Base-by-base conservation (phyloP, 2,113 vertebrate species). In the Lepus europaeus region DNA sequence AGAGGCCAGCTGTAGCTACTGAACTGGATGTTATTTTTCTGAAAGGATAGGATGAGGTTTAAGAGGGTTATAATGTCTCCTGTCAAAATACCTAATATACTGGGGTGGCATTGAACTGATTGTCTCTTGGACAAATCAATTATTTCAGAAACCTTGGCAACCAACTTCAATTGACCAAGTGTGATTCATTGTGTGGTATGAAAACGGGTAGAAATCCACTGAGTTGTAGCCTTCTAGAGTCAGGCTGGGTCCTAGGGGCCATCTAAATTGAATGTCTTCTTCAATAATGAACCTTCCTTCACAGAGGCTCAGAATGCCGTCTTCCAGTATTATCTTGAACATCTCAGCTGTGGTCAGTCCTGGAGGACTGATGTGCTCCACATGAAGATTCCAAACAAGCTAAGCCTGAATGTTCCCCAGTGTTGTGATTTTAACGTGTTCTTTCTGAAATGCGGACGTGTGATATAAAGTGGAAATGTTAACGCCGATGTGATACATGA, bases 1-100 rank as follows among this genome's bases (percentile, higher is more conserved):
- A 98, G 97, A 94, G 83, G 36, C 93, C 97, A 95, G 88, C 97
- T 95, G 93, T 66, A 90, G 90, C 96, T 97, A 76, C 93, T 89
- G 92, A 96, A 92, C 92, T 76, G 49, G 85, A 76, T 90, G 68
- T 64, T 63, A 5, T 82, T 93, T 95, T 96, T 87, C 66, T 31
- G 84, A 76, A 36, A 27, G 45, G 25, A 61, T 83, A 76, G 29
- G 89, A 22, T 23, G 31, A 33, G 20, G 45, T 94, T 90, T 93
- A 79, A 95, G 53, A 93, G 13, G 63, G 51, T 94, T 91, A 31
- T 64, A 49, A 31, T 77, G 22, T 63, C 70, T 90, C 51, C 66
- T 86, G 76, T 78, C 70, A 90, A 90, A 76, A 33, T 83, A 59
- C 27, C 76, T 92, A 72, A 72, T 63, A 25, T 49, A 73, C 66